A percentile compares a stretch with the other conserved stretches of the same genome.
These are phyloP conservation scores for Tachina fera DNA, from an alignment of 2,888 invertebrate species.

Conservation along the genomic window DNA sequence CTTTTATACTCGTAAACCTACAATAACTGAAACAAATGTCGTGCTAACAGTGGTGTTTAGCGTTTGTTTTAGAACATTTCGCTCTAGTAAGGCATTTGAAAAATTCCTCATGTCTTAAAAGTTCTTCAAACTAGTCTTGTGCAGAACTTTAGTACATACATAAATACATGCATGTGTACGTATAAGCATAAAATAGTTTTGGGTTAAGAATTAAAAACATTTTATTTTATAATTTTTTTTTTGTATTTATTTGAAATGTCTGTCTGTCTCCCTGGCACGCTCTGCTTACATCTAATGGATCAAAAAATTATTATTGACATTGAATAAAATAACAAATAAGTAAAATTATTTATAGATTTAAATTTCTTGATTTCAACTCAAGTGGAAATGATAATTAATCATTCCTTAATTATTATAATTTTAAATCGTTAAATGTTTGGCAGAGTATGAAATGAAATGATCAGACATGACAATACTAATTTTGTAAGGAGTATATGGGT, in stretches of 20 bases:
- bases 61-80: no score
- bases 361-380: not conserved
- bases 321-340: conserved; percentile 8
- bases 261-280: conserved; percentile 24
- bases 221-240: conserved; percentile 2
- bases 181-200: not conserved
- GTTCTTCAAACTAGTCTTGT: no score
- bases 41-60: no score
- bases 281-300: conserved; percentile 33
- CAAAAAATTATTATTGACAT: conserved; percentile 39
- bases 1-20: no score
- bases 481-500: no score
- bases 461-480: no score
- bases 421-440: not conserved
- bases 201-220: not conserved
- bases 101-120: no score
- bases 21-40: no score
- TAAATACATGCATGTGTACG: no score
- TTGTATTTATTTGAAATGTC: conserved; percentile 26
- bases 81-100: no score
- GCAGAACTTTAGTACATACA: no score
- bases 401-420: not conserved
- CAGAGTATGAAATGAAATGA: not conserved
- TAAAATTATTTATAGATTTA: not conserved
- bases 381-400: conserved; percentile 6